phyloP scores from a whole-genome alignment of 1,140 invertebrate species.

The Sipha flava region DNA sequence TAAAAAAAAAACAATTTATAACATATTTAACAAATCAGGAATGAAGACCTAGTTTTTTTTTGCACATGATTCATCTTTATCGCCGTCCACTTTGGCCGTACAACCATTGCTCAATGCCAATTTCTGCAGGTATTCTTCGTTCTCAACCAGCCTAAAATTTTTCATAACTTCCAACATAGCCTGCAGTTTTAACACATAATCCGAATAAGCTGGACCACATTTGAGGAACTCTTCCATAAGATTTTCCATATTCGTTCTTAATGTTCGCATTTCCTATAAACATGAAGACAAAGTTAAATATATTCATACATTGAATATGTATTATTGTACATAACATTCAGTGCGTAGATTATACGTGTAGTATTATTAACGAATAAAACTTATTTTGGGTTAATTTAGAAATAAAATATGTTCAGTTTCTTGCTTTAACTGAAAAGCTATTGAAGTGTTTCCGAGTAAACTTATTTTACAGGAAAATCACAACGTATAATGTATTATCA shows the following conservation, averaged over 20 bases:
- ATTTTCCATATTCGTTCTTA: neutral
- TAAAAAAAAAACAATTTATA: too few species aligned
- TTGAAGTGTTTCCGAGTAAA: too few species aligned
- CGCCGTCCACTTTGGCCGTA: neutral
- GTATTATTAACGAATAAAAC: too few species aligned
- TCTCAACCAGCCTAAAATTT: neutral
- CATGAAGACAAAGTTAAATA: too few species aligned
- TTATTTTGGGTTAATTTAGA: too few species aligned
- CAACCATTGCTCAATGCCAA: neutral
- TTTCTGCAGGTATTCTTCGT: neutral
- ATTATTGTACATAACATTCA: too few species aligned
- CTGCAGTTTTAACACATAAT: conserved; percentile 4
- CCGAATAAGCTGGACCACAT: neutral
- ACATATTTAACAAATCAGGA: neutral
- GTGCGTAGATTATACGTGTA: too few species aligned
- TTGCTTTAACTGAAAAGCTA: too few species aligned
- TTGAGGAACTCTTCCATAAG: conserved; percentile 5
- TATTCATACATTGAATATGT: too few species aligned
- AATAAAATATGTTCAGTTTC: too few species aligned
- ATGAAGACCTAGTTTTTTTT: neutral
- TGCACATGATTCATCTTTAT: neutral
- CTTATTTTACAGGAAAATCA: too few species aligned
- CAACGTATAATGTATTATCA: too few species aligned
- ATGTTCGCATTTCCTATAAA: neutral
- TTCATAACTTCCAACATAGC: conserved; percentile 11